A percentile compares a stretch with the other conserved stretches of the same genome.
Evolutionary conservation across 2,888 invertebrate species (phyloP).

Genomic region (Galeopsomyia nigrocyanea): DNA sequence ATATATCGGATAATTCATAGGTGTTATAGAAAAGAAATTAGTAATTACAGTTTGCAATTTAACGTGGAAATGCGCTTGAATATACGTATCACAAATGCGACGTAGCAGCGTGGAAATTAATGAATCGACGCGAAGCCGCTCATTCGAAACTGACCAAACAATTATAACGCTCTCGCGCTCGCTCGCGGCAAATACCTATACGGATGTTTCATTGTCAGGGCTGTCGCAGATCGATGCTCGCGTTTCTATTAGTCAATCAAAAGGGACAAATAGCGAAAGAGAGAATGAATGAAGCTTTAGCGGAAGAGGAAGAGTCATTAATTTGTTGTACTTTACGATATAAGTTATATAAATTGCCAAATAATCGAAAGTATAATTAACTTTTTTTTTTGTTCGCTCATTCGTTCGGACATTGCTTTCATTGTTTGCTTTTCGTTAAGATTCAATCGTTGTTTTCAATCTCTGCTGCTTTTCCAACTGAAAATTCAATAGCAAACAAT

Average conservation of each 20-base stretch:
- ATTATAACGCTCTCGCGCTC: no score
- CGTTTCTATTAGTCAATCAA: slow-evolving; percentile 28
- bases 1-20: no score
- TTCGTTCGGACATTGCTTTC: slow-evolving; percentile 27
- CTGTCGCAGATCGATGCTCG: slow-evolving; percentile 5
- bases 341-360: no score
- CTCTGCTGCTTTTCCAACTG: neutral
- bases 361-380: slow-evolving; percentile 46
- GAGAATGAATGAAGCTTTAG: neutral
- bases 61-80: no score
- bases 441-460: slow-evolving; percentile 32
- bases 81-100: no score
- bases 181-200: slow-evolving; percentile 3
- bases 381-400: slow-evolving; percentile 50
- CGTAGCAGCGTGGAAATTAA: neutral
- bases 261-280: slow-evolving; percentile 11
- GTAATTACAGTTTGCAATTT: no score
- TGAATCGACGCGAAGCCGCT: neutral
- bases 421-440: slow-evolving; percentile 42
- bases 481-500: neutral
- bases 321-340: neutral
- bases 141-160: slow-evolving; percentile 26
- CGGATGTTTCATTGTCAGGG: slow-evolving; percentile 11
- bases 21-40: no score
- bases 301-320: neutral